Evolutionary conservation across 2,888 invertebrate species (phyloP).

Genomic region (Drosophila tripunctata): DNA sequence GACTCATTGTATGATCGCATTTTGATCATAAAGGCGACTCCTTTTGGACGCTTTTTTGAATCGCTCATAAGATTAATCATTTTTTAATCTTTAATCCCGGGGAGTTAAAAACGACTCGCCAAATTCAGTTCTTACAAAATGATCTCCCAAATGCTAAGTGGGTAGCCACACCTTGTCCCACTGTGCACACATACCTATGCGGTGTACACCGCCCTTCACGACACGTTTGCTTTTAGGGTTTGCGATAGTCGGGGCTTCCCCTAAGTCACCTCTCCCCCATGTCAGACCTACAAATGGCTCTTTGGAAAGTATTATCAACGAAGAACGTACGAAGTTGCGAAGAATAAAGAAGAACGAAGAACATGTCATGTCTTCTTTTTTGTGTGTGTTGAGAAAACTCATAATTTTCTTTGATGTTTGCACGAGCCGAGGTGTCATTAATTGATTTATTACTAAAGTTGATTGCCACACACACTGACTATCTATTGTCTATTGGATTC

Average conservation of each 20-base stretch:
- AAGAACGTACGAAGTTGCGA: too few relatives aligned
- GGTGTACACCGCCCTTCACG: slow-evolving; percentile 23
- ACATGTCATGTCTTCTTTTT: slow-evolving; percentile 37
- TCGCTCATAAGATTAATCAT: too few relatives aligned
- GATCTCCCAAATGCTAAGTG: too few relatives aligned
- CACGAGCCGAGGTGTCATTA: slow-evolving; percentile 65
- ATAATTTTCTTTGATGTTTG: slow-evolving; percentile 76
- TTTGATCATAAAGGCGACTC: too few relatives aligned
- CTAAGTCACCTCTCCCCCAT: background rate
- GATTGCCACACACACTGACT: slow-evolving; percentile 37
- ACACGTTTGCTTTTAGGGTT: slow-evolving; percentile 48
- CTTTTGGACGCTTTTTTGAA: too few relatives aligned
- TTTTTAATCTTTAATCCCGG: too few relatives aligned
- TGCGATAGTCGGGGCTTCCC: slow-evolving; percentile 8
- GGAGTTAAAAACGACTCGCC: too few relatives aligned
- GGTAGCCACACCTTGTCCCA: too few relatives aligned
- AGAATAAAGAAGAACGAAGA: background rate
- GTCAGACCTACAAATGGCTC: background rate
- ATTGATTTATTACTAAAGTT: slow-evolving; percentile 72
- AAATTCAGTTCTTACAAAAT: too few relatives aligned
- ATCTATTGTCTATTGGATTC: slow-evolving; percentile 3
- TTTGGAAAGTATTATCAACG: slow-evolving; percentile 52
- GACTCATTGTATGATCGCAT: too few relatives aligned
- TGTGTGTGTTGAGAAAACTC: slow-evolving; percentile 55
- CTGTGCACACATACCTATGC: slow-evolving; percentile 5